Conservation (phyloP, 2,888 invertebrate species). For the Caenorhabditis doughertyi region DNA sequence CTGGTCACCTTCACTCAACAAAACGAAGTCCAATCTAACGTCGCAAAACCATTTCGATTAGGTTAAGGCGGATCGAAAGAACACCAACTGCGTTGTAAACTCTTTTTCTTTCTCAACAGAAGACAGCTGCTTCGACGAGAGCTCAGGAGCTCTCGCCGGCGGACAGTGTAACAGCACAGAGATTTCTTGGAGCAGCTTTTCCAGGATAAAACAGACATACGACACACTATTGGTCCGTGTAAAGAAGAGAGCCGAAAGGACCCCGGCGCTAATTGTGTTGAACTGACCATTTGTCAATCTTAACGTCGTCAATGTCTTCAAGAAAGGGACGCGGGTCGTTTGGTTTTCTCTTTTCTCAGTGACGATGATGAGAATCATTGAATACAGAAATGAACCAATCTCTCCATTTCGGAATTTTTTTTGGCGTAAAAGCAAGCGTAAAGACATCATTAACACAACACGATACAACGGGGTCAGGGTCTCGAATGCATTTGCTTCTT, state of each 20-base stretch:
- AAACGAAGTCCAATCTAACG: no score
- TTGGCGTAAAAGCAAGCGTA: slow-evolving; percentile 15
- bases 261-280: slow-evolving; percentile 49
- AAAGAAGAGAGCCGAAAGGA: slow-evolving; percentile 11
- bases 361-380: slow-evolving; percentile 21
- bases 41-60: not conserved
- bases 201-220: slow-evolving; percentile 37
- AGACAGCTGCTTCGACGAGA: slow-evolving; percentile 90
- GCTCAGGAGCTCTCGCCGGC: slow-evolving; percentile 86
- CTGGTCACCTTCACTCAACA: no score
- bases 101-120: not conserved
- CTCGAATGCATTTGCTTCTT: slow-evolving; percentile 12
- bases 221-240: slow-evolving; percentile 21
- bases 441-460: slow-evolving; percentile 35
- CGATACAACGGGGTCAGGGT: slow-evolving; percentile 13
- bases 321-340: slow-evolving; percentile 1
- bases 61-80: slow-evolving; percentile 14
- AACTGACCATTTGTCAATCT: slow-evolving; percentile 60
- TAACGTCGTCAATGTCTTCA: slow-evolving; percentile 25
- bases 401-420: not conserved
- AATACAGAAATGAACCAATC: slow-evolving; percentile 20
- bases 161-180: slow-evolving; percentile 61
- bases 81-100: slow-evolving; percentile 39
- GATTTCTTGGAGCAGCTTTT: slow-evolving; percentile 34
- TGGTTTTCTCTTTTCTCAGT: slow-evolving; percentile 12